Evolutionary conservation across 2,113 vertebrate species (phyloP).

Genomic region (Empidonax alnorum): DNA sequence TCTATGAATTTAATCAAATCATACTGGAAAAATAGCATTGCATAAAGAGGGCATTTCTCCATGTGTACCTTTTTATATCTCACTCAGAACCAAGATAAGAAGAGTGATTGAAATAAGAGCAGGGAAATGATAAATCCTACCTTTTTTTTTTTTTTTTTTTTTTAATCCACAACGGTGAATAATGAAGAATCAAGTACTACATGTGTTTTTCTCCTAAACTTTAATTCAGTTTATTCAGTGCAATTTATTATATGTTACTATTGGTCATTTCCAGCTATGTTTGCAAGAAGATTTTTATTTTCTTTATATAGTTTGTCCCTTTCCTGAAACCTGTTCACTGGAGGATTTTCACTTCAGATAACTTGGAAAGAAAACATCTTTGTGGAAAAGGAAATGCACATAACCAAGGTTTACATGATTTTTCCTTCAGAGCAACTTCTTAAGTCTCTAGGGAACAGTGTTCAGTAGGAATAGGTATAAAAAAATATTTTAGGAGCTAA

Average conservation of each 20-base stretch:
- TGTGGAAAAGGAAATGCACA: background rate
- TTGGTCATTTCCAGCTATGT: background rate
- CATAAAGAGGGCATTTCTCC: background rate
- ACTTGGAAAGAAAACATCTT: background rate
- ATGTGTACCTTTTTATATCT: background rate
- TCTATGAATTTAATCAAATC: slow-evolving; percentile 1
- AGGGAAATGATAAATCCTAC: background rate
- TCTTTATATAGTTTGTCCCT: background rate
- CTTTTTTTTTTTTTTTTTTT: background rate
- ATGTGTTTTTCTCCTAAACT: background rate
- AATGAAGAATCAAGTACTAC: background rate
- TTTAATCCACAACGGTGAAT: background rate
- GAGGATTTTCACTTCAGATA: background rate
- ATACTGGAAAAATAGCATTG: background rate
- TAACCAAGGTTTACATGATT: background rate
- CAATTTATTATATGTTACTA: background rate
- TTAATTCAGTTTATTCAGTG: background rate
- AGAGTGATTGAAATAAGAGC: background rate
- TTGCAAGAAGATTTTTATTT: background rate
- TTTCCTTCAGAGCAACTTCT: background rate
- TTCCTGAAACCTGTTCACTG: background rate
- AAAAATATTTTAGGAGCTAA: background rate
- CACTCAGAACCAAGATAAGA: background rate
- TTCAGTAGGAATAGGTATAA: background rate
- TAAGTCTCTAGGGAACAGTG: background rate